Evolutionary conservation across 2,888 invertebrate genomes (phyloP).

Genomic region (Synergus japonicus): DNA sequence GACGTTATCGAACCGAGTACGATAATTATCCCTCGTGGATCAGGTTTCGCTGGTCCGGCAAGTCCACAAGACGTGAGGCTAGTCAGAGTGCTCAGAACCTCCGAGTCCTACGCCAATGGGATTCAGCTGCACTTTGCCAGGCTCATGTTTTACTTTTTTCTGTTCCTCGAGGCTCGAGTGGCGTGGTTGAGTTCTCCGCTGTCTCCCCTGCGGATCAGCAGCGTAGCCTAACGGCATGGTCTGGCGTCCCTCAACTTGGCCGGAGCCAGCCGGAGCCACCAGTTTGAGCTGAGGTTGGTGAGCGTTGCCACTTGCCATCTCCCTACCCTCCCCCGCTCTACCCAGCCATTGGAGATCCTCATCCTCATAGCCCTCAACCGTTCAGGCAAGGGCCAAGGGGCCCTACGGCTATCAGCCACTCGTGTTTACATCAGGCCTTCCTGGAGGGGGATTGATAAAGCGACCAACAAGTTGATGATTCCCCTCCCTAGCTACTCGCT

Average conservation of each 20-base stretch:
- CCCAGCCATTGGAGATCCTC: slow-evolving; percentile 20
- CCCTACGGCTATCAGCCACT: slow-evolving; percentile 73
- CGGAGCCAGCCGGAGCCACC: too few relatives aligned
- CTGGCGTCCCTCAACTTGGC: slow-evolving; percentile 18
- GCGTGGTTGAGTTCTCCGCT: slow-evolving; percentile 58
- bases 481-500: slow-evolving; percentile 48
- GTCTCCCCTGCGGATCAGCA: slow-evolving; percentile 43
- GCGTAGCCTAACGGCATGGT: slow-evolving; percentile 49
- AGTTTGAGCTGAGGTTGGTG: neutral
- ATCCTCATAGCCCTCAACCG: slow-evolving; percentile 16
- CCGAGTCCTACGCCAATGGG: slow-evolving; percentile 64
- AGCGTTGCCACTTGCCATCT: neutral
- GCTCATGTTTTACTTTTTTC: slow-evolving; percentile 63
- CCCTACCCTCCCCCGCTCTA: slow-evolving; percentile 44
- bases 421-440: slow-evolving; percentile 72
- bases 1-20: slow-evolving; percentile 51
- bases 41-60: slow-evolving; percentile 47
- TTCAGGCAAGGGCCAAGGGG: slow-evolving; percentile 43
- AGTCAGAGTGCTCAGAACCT: neutral
- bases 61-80: neutral
- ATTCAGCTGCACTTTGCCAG: slow-evolving; percentile 72
- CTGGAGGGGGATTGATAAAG: slow-evolving; percentile 62
- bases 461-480: slow-evolving; percentile 61
- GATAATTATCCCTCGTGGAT: slow-evolving; percentile 56
- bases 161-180: slow-evolving; percentile 60